Percentiles rank a stretch among this genome's conserved stretches.
phyloP scores from a whole-genome alignment of 2,113 vertebrate species.

The Crotalus tigris region DNA sequence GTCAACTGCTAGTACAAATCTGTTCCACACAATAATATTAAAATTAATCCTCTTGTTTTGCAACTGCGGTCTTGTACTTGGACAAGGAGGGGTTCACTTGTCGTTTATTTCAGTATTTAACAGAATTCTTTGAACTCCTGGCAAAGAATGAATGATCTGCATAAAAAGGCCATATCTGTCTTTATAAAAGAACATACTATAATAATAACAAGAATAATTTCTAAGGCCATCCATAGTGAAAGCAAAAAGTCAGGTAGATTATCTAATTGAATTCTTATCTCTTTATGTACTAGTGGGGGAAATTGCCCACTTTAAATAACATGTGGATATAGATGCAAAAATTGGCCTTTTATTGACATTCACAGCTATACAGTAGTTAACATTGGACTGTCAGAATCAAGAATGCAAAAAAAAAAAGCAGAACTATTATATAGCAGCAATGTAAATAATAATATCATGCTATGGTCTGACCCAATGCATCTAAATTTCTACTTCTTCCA shows the following conservation, averaged over 20 bases:
- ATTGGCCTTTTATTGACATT: not conserved
- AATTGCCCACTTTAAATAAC: not conserved
- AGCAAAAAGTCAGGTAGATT: not conserved
- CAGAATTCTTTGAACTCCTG: not conserved
- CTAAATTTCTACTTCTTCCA: not conserved
- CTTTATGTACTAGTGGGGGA: not conserved
- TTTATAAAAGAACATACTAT: not conserved
- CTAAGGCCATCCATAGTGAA: not conserved
- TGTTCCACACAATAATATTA: not conserved
- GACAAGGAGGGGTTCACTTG: not conserved
- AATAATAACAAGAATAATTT: not conserved
- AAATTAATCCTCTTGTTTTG: not conserved
- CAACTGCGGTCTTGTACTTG: not conserved
- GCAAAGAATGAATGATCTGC: not conserved
- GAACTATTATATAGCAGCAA: not conserved
- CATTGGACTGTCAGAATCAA: not conserved
- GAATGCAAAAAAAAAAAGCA: not conserved
- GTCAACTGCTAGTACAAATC: not conserved
- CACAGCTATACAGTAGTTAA: not conserved
- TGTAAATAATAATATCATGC: not conserved
- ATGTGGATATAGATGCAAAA: not conserved
- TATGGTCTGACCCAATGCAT: not conserved
- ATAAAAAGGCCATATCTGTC: not conserved
- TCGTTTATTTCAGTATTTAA: not conserved
- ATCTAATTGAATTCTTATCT: not conserved